Evolutionary conservation across 2,888 invertebrate species (phyloP), one percentile per base, ranked within the genome.

Genomic region (Noctua fimbriata): DNA sequence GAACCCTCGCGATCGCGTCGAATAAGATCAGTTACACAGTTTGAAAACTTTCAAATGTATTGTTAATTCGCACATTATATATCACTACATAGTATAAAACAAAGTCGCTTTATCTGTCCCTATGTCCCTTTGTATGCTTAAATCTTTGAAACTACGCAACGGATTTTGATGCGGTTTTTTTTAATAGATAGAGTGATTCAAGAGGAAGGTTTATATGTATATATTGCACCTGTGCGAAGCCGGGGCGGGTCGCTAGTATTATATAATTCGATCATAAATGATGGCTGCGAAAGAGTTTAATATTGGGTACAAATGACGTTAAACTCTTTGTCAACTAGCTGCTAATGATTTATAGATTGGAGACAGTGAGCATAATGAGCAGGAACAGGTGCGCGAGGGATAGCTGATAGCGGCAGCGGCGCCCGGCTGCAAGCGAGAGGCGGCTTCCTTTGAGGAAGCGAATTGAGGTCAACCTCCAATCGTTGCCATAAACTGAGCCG

Each of bases 381-480:
- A 41, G 63, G 55, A 63, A 65, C 18, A 66, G 52, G 28, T 67
- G 66, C n/a, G 55, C 60, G 28, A 66, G 36, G 58, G 44, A 58
- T 52, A 44, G 69, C 49, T 65, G 83, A 60, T 41, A 77, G 63
- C 63, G 70, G 73, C 69, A n/a, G 14, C n/a, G 73, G 78, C 73
- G 36, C 55, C 47, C 65, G 63, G 72, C 70, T 36, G 87, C 72
- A 65, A 60, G 67, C 78, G 71, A 72, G 77, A 52, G 73, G 76
- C 83, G 79, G 78, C 78, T 78, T 80, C 87, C 89, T 87, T 65
- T 74, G 82, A 83, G 89, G 86, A 85, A 85, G 85, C 73, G 82
- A 75, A 86, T 89, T 69, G 81, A 79, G 88, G 88, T 88, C 89
- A 89, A 71, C 76, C 79, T 71, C 74, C 71, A 77, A 89, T 89